Conservation (phyloP, 2,113 vertebrate genomes). For the Polypterus bichir region DNA sequence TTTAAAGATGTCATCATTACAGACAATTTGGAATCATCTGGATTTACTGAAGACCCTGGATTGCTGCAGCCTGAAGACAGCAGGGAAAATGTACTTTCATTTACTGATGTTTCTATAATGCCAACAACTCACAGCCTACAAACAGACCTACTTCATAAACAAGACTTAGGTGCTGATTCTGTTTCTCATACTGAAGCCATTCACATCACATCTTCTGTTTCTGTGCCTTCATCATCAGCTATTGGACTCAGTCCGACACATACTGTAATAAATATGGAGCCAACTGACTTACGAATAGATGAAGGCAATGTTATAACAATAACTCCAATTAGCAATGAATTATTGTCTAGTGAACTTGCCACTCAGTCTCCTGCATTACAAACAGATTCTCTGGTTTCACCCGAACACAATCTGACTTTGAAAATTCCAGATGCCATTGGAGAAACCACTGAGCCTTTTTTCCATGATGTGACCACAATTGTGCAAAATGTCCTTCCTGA, state of each 20-base stretch:
- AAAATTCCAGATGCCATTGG: not conserved
- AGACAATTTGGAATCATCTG: slow-evolving; percentile 30
- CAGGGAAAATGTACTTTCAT: slow-evolving; percentile 7
- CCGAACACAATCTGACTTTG: too few relatives aligned
- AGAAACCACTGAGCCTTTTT: slow-evolving; percentile 13
- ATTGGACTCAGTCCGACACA: too few relatives aligned
- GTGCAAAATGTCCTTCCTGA: not conserved
- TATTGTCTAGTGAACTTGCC: not conserved
- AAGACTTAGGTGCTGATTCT: too few relatives aligned
- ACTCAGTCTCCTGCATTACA: not conserved
- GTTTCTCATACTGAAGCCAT: too few relatives aligned
- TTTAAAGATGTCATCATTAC: slow-evolving; percentile 29
- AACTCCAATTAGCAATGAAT: not conserved
- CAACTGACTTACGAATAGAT: too few relatives aligned
- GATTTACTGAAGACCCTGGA: slow-evolving; percentile 15
- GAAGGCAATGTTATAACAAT: not conserved
- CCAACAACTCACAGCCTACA: not conserved
- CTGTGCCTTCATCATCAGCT: too few relatives aligned
- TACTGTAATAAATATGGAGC: too few relatives aligned
- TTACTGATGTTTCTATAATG: slow-evolving; percentile 12
- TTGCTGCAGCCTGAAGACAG: slow-evolving; percentile 12
- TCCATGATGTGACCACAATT: not conserved
- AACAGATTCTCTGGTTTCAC: not conserved
- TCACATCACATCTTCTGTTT: too few relatives aligned
- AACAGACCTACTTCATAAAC: not conserved